A percentile compares a stretch with the other conserved stretches of the same genome.
Conservation (phyloP, 2,113 vertebrate genomes). For the Gavialis gangeticus region DNA sequence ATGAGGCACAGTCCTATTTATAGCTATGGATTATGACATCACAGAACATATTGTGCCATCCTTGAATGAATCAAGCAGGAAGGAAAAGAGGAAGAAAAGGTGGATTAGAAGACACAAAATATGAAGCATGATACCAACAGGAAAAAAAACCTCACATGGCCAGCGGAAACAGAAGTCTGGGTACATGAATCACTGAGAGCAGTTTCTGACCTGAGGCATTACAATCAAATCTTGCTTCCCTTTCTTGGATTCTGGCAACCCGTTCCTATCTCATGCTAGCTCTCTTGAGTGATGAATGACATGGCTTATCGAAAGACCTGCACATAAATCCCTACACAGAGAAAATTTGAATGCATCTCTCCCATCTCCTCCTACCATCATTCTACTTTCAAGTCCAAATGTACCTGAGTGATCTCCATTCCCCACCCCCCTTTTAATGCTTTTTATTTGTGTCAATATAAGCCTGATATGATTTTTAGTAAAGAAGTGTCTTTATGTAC, state of each 20-base stretch:
- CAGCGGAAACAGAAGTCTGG: too few relatives aligned
- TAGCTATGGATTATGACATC: neutral
- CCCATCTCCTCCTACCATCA: too few relatives aligned
- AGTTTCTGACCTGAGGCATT: too few relatives aligned
- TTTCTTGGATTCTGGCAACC: neutral
- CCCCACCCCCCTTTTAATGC: neutral
- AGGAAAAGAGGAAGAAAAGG: too few relatives aligned
- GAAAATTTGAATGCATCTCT: too few relatives aligned
- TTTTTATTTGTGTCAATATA: neutral
- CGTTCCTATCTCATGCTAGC: neutral
- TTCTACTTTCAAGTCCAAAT: neutral
- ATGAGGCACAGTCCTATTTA: neutral
- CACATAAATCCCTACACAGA: neutral
- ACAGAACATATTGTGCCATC: too few relatives aligned
- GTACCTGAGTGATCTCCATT: neutral
- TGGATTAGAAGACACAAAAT: too few relatives aligned
- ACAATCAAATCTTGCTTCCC: too few relatives aligned
- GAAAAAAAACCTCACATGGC: too few relatives aligned
- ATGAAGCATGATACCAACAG: too few relatives aligned
- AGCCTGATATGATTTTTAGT: neutral
- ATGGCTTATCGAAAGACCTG: neutral
- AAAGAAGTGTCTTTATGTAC: neutral
- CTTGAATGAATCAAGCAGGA: too few relatives aligned
- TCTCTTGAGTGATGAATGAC: neutral
- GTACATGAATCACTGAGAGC: too few relatives aligned